Base-by-base conservation (phyloP, 2,113 vertebrate species). In the Leiothrix lutea region DNA sequence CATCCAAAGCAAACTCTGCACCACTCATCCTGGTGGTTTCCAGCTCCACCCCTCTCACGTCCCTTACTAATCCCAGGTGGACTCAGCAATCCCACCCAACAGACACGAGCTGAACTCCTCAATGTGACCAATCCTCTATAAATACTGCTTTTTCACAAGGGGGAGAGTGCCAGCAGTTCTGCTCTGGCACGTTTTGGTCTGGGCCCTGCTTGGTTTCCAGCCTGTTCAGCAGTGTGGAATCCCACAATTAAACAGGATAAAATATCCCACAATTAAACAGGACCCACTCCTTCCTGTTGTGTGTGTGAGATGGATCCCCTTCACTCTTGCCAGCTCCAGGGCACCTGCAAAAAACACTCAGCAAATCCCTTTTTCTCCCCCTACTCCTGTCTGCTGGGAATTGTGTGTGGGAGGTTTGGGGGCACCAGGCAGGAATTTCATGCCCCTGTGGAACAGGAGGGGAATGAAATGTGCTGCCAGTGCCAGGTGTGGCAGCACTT, bases 261-360 rank as follows among this genome's bases (percentile, higher is more conserved):
- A 44, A 44, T 44, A 54, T 38, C 3, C 2, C 48, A 45, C 74
- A 64, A 5, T 45, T 33, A 51, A 67, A 50, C 3, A 74, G 69
- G 57, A 78, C 36, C 11, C 33, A 26, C 58, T 72, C 56, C 65
- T 48, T 81, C 70, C 42, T 48, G 38, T 69, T 2, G 0, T 8
- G n/a, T 48, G 23, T 25, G 29, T 38, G 65, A 73, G 60, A 57
- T 22, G n/a, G 69, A 57, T 61, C 9, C 31, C 26, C 38, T 54
- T 42, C 28, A 29, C 0, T 0, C 61, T 53, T 4, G 0, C 50
- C 40, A 44, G 51, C 58, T 60, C 80, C 71, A 51, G 53, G 33
- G 56, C 67, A 81, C 36, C 40, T 44, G 38, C 51, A 64, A 36
- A 42, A 77, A 84, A 21, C 42, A 67, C 56, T 45, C 15, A 22